phyloP scores from a whole-genome alignment of 2,888 invertebrate genomes.

The Lasius platythorax region DNA sequence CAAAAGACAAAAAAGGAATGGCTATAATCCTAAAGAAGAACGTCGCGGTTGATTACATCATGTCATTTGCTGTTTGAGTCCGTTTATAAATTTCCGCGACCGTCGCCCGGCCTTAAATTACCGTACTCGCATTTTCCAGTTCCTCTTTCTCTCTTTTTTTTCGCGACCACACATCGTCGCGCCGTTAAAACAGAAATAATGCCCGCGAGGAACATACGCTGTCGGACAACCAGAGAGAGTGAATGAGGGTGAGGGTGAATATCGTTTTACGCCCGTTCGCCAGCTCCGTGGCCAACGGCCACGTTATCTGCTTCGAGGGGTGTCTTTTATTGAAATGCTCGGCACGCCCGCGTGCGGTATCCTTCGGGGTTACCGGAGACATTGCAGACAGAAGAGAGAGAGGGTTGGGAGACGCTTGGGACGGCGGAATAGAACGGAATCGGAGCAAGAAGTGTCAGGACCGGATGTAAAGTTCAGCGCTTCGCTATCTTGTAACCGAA shows the following conservation, averaged over 20 bases:
- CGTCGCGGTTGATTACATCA: slow-evolving; percentile 14
- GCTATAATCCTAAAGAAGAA: slow-evolving; percentile 17
- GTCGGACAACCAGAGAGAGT: slow-evolving; percentile 46
- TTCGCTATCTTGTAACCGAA: slow-evolving; percentile 59
- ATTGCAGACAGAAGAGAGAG: neutral
- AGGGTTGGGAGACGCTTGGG: slow-evolving; percentile 4
- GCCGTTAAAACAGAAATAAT: slow-evolving; percentile 59
- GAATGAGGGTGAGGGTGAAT: slow-evolving; percentile 45
- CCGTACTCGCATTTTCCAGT: slow-evolving; percentile 32
- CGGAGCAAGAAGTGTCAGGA: slow-evolving; percentile 59
- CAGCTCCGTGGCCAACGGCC: slow-evolving; percentile 17
- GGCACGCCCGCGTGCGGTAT: slow-evolving; percentile 67
- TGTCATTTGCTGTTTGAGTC: slow-evolving; percentile 27
- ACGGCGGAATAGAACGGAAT: slow-evolving; percentile 60
- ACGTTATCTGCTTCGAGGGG: slow-evolving; percentile 17
- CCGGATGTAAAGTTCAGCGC: slow-evolving; percentile 70
- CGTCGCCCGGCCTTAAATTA: slow-evolving; percentile 52
- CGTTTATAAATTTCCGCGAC: slow-evolving; percentile 38
- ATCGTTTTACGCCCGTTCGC: slow-evolving; percentile 37
- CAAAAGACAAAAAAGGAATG: neutral
- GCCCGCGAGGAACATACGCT: slow-evolving; percentile 44
- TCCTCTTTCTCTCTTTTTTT: slow-evolving; percentile 3
- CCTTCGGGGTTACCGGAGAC: slow-evolving; percentile 57
- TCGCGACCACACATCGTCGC: slow-evolving; percentile 30
- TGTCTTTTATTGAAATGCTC: slow-evolving; percentile 75